Conservation (phyloP, 2,113 vertebrate genomes). For the Plotosus lineatus region DNA sequence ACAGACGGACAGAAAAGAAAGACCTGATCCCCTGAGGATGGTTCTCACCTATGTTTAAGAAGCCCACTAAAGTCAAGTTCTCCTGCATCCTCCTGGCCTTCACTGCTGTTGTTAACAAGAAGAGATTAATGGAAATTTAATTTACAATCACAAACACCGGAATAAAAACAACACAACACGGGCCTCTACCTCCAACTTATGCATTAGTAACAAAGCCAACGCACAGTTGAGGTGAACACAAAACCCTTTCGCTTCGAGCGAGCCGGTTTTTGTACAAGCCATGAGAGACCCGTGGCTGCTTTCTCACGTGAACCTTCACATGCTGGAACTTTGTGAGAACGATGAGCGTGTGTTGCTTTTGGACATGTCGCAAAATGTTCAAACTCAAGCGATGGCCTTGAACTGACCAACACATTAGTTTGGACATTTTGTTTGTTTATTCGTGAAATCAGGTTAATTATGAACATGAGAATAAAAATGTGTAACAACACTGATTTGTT, state of each 20-base stretch:
- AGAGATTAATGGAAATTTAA: constrained; percentile 85
- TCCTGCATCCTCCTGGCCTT: constrained; percentile 99
- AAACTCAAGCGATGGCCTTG: constrained; percentile 68
- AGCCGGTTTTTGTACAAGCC: constrained; percentile 66
- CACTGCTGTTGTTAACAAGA: constrained; percentile 94
- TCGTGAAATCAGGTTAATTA: constrained; percentile 59
- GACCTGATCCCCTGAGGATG: constrained; percentile 54
- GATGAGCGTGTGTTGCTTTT: constrained; percentile 70
- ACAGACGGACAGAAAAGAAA: constrained; percentile 23
- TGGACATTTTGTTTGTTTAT: constrained; percentile 14
- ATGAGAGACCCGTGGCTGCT: constrained; percentile 40
- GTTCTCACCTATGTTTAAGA: constrained; percentile 99
- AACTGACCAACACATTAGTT: constrained; percentile 55
- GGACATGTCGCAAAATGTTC: constrained; percentile 62
- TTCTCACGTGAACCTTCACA: constrained; percentile 52
- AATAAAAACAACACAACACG: constrained; percentile 70
- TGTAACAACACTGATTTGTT: constrained; percentile 53
- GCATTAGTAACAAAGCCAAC: constrained; percentile 63
- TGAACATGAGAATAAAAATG: constrained; percentile 59
- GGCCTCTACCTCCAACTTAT: constrained; percentile 62
- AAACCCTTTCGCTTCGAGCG: constrained; percentile 55
- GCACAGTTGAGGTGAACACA: constrained; percentile 73
- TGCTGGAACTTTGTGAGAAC: constrained; percentile 51
- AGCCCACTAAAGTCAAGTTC: constrained; percentile 99
- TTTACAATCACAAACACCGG: constrained; percentile 67